Conservation (phyloP, 2,797 vertebrate genomes). For the Falco novaeseelandiae region DNA sequence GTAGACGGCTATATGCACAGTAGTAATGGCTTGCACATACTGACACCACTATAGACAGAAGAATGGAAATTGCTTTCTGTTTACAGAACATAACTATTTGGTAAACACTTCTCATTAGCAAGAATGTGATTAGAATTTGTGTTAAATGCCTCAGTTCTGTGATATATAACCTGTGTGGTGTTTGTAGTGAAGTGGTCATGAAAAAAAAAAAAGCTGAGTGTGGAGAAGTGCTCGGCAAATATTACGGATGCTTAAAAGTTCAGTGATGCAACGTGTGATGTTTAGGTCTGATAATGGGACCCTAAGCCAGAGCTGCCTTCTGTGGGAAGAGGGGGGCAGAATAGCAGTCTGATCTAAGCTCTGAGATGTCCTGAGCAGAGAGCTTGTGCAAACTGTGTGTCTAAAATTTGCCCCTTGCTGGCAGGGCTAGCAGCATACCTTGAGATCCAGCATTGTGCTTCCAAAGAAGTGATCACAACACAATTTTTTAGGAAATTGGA, state of each 20-base stretch:
- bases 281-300: neutral
- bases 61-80: constrained; percentile 26
- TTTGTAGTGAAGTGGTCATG: neutral
- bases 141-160: neutral
- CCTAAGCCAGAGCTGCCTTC: neutral
- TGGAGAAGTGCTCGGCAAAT: neutral
- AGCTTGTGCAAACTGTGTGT: neutral
- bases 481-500: accelerated
- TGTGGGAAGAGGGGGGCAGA: neutral
- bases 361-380: neutral
- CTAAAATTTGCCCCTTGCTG: neutral
- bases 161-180: neutral
- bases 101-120: neutral
- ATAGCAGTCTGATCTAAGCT: neutral
- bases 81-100: neutral
- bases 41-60: neutral
- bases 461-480: neutral
- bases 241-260: accelerated
- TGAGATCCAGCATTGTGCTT: neutral
- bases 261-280: neutral
- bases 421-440: accelerated
- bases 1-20: neutral
- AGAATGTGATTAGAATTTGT: constrained; percentile 1
- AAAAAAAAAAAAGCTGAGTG: neutral
- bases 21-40: neutral